Base-by-base conservation (phyloP, 2,797 vertebrate species). In the Eulemur coronatus region DNA sequence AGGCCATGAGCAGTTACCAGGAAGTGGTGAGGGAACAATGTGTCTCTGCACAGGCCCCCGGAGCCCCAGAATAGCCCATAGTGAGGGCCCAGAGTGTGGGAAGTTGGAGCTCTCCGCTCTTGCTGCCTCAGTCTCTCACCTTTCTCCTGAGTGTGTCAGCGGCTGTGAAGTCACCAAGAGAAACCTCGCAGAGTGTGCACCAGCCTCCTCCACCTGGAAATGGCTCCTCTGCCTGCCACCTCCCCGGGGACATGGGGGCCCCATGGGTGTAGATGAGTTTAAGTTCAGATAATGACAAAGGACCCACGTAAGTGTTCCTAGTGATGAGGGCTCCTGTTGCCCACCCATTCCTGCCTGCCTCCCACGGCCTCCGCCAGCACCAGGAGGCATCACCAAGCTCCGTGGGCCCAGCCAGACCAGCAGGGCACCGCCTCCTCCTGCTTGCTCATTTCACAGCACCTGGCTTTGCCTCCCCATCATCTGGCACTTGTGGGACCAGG, bases 401-500 rank as follows among this genome's bases (percentile, higher is more conserved):
- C 0, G 7, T 50, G 61, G 52, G 82, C 91, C 67, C 63, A 30
- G 22, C 57, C 9, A 0, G 43, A 80, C 35, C 4, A 0, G 59
- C 73, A 75, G 78, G 55, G 41, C 73, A n/a, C 92, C 88, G 1
- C 75, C 90, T 70, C 95, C 94, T 87, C 73, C 82, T 94, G 95
- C 95, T 59, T 88, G 88, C 94, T 96, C 85, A 89, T 93, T 92
- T 94, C 4, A 0, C 59, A 67, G 96, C 94, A 92, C 57, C 96
- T 96, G 95, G 81, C 94, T 91, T 89, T 96, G 82, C 95, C 95
- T 93, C 79, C 43, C 88, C 75, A 43, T 97, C 97, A 95, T 95
- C 96, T 97, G 97, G 96, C 72, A 69, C 41, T 82, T 59, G 59
- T 63, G 46, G 88, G 79, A 88, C 55, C 82, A 24, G 17, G 78